A percentile compares a stretch with the other conserved stretches of the same genome.
Conservation (phyloP, 2,113 vertebrate species). For the Scolopax mira region DNA sequence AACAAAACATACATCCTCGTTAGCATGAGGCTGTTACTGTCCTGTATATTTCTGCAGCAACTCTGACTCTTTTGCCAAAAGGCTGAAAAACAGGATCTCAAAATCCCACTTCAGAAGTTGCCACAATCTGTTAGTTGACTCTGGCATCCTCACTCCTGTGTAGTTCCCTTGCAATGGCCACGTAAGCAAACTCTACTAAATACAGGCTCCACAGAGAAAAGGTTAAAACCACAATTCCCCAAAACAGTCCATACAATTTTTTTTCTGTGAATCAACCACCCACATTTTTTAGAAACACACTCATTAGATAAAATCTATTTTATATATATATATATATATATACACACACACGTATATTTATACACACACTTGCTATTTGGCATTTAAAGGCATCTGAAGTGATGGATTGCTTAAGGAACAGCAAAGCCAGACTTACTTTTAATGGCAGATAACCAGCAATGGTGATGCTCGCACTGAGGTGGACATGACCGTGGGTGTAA, state of each 20-base stretch:
- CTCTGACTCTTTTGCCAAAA: not conserved
- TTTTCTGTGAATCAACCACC: not conserved
- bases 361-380: not conserved
- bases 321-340: no score
- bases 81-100: not conserved
- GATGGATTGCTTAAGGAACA: not conserved
- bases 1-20: not conserved
- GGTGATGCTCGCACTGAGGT: slow-evolving; percentile 86
- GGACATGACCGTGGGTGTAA: slow-evolving; percentile 81
- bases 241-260: not conserved
- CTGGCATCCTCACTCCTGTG: no score
- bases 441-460: slow-evolving; percentile 87
- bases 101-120: not conserved
- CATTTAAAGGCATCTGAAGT: not conserved
- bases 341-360: no score
- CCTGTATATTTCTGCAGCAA: not conserved
- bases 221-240: not conserved
- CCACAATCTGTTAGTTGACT: not conserved
- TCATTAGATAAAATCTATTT: not conserved
- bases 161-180: not conserved
- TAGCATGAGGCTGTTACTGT: not conserved
- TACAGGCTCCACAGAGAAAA: not conserved
- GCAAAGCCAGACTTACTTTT: slow-evolving; percentile 71
- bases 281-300: not conserved
- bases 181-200: not conserved